Base-by-base conservation (phyloP, 1,140 invertebrate genomes). In the Drosophila yakuba region DNA sequence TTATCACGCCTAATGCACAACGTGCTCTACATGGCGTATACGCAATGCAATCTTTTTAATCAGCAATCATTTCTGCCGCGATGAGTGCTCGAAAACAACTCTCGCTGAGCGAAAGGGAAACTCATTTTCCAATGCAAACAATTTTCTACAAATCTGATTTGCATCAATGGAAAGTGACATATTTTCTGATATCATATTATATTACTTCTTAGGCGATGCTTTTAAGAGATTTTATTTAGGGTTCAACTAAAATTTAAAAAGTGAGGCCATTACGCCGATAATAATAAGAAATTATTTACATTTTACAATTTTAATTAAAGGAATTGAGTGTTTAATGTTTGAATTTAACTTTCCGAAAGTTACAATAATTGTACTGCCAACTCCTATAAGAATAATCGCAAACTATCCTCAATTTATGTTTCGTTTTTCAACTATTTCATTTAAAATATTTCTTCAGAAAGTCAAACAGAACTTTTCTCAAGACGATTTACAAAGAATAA, bases 1-100 rank as follows among this genome's bases (percentile, higher is more conserved):
- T 74, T 14, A 74, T 74, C 50, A 50, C 61, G 23, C n/a, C 38
- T 12, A 72, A 12, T 57, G 60, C 60, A 55, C 50, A 81, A 66
- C 35, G n/a, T 38, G 4, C 10, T 32, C 23, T 17, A 50, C 56
- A 11, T 48, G 56, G 39, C 56, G 74, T 66, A 78, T 64, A 64
- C 60, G 74, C 69, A 68, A 57, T 86, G 62, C 56, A 78, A 59
- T 60, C 44, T n/a, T 20, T 51, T 55, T 44, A 60, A 71, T 86
- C 64, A 54, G 47, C 66, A 88, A 82, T 86, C 82, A 81, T 28
- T 28, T 28, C 28, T 28, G 5, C 6, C 28, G 54, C 58, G 78
- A 55, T 58, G 62, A 28, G 36, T 51, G 36, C 58, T 71, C 2
- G 20, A 20, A 20, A 20, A 14, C 7, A 32, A n/a, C 10, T 58